Conservation (phyloP, 2,113 vertebrate species). For the Ursus arctos region DNA sequence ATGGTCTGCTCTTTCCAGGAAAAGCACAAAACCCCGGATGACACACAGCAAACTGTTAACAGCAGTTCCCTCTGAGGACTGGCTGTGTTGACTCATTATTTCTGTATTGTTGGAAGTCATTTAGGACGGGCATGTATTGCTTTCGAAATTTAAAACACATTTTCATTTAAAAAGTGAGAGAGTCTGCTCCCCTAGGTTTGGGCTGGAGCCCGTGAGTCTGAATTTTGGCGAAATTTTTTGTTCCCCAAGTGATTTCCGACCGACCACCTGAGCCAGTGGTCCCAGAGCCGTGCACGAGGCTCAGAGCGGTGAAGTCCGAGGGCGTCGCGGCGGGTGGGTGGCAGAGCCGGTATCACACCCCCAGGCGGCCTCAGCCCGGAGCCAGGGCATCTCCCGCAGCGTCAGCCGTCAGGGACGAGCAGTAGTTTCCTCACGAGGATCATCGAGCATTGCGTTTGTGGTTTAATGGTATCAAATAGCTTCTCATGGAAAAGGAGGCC, state of each 20-base stretch:
- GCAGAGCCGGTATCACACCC: background rate
- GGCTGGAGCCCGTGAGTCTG: background rate
- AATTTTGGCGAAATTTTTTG: background rate
- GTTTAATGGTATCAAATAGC: background rate
- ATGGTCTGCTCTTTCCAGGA: slow-evolving; percentile 4
- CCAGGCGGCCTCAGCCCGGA: background rate
- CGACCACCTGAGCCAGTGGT: background rate
- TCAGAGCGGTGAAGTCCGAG: background rate
- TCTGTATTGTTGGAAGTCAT: background rate
- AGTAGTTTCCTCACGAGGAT: background rate
- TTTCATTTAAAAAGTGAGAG: background rate
- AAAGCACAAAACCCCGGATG: background rate
- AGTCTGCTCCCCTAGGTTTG: background rate
- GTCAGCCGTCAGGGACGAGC: background rate
- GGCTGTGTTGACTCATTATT: background rate
- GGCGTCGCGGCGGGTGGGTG: background rate
- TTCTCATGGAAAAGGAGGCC: background rate
- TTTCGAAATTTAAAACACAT: slow-evolving; percentile 7
- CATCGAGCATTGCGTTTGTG: background rate
- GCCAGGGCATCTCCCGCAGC: too few relatives aligned
- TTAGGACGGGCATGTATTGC: background rate
- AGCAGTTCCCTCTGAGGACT: background rate
- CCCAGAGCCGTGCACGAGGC: background rate
- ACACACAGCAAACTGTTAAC: background rate
- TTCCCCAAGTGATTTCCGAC: background rate